Base-by-base conservation (phyloP, 2,888 invertebrate species). In the Trisateles emortualis region DNA sequence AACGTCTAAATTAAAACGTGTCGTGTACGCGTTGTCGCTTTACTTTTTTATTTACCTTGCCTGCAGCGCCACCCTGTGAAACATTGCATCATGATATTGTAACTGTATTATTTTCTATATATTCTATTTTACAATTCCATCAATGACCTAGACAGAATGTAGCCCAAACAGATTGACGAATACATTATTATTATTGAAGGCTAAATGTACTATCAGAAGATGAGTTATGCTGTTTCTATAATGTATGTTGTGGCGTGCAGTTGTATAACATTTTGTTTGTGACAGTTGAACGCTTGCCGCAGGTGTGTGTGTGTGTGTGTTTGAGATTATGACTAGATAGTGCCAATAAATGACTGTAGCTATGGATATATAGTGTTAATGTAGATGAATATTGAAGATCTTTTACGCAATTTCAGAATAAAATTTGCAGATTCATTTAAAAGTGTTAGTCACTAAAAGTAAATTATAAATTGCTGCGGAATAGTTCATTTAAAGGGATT, bases 51-150 rank as follows among this genome's bases (percentile, higher is more conserved):
- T 78, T 92, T 92, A 93, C 93, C 93, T 93, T 93, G 78, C 83
- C 87, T 74, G 89, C 89, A 71, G 84, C 91, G 74, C 90, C 89
- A 76, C 92, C 93, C 93, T 93, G 92, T 83, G 90, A 81, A 88
- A 72, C 60, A 72, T 70, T 67, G 77, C 74, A 84, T 79, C 67
- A 78, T 65, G 76, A 74, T 77, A 71, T 78, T 74, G 72, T 78
- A 76, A 77, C 70, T 47, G 57, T 57, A 68, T 64, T 59, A 65
- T 47, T 63, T 51, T 49, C 41, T 48, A 49, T 56, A 52, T 67
- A 69, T 54, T 57, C 66, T 67, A 69, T 45, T 46, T 52, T 39
- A 26, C 26, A 43, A 41, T 3, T 42, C 17, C 29, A 32, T 59
- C 10, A 30, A 40, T 0, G 2, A 19, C 16, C 5, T 26, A 33